Conservation (phyloP, 2,888 invertebrate species). For the Lamellibrachia columna region DNA sequence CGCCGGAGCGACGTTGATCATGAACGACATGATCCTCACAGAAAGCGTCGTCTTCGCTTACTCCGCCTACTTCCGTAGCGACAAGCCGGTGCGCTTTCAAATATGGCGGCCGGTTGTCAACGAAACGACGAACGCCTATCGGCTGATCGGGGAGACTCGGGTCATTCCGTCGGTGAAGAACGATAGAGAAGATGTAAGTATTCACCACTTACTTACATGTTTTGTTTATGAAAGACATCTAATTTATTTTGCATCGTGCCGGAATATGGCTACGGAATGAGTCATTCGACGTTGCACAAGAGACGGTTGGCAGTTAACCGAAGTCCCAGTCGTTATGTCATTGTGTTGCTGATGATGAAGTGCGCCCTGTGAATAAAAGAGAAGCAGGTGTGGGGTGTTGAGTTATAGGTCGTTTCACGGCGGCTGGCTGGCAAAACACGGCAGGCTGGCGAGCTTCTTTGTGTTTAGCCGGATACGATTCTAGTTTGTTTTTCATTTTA, state of each 20-base stretch:
- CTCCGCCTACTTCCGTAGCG: constrained; percentile 36
- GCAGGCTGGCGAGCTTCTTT: too few relatives aligned
- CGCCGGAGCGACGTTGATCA: constrained; percentile 34
- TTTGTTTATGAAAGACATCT: too few relatives aligned
- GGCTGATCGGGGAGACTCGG: constrained; percentile 29
- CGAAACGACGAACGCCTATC: background rate
- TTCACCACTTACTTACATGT: background rate
- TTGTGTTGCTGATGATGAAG: too few relatives aligned
- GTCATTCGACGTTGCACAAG: background rate
- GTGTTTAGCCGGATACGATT: too few relatives aligned
- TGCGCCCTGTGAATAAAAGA: too few relatives aligned
- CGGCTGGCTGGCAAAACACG: too few relatives aligned
- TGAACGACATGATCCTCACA: constrained; percentile 31
- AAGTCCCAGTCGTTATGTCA: too few relatives aligned
- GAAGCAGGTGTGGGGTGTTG: too few relatives aligned
- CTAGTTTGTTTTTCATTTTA: too few relatives aligned
- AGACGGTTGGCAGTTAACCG: background rate
- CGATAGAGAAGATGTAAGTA: constrained; percentile 37
- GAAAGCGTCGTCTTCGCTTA: constrained; percentile 41
- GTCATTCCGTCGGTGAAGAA: constrained; percentile 32
- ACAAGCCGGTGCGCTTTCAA: constrained; percentile 33
- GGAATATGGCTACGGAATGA: too few relatives aligned
- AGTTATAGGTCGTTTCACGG: too few relatives aligned
- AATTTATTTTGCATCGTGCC: too few relatives aligned
- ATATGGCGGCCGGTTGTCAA: constrained; percentile 34